These are phyloP conservation scores for Heliconius aoede DNA, from an alignment of 2,888 invertebrate genomes.

Conservation along the genomic window DNA sequence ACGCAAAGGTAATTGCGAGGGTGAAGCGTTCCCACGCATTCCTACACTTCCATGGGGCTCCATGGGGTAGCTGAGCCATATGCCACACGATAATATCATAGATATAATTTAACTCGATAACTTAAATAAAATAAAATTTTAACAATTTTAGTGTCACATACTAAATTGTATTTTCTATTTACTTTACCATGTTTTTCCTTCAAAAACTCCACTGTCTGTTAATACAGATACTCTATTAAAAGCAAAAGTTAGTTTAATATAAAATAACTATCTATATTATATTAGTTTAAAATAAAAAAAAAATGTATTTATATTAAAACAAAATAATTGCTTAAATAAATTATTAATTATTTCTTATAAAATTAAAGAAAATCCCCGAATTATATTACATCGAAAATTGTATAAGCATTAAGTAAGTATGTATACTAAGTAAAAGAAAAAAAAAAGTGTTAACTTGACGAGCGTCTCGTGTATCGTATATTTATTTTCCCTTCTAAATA, in stretches of 20 bases:
- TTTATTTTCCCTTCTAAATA: slow-evolving; percentile 22
- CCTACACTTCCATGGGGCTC: slow-evolving; percentile 64
- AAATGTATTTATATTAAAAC: too few species aligned
- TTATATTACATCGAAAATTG: neutral
- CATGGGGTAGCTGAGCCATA: slow-evolving; percentile 62
- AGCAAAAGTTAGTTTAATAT: neutral
- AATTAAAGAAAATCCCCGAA: neutral
- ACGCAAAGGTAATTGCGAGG: slow-evolving; percentile 63
- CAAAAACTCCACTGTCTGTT: too few species aligned
- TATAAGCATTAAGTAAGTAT: neutral
- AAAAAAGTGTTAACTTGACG: slow-evolving; percentile 10
- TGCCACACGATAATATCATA: slow-evolving; percentile 62
- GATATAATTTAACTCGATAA: slow-evolving; percentile 54
- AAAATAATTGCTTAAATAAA: neutral
- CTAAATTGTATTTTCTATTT: neutral
- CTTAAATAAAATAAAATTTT: neutral
- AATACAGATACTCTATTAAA: neutral
- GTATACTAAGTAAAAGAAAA: neutral
- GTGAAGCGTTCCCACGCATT: slow-evolving; percentile 79
- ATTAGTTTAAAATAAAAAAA: neutral
- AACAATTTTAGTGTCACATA: neutral
- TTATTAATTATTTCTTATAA: neutral
- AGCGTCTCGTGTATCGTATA: slow-evolving; percentile 15
- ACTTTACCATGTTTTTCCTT: neutral
- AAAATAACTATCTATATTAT: neutral